These are phyloP conservation scores for Xestia xanthographa DNA, from an alignment of 2,888 invertebrate species.

Conservation along the genomic window DNA sequence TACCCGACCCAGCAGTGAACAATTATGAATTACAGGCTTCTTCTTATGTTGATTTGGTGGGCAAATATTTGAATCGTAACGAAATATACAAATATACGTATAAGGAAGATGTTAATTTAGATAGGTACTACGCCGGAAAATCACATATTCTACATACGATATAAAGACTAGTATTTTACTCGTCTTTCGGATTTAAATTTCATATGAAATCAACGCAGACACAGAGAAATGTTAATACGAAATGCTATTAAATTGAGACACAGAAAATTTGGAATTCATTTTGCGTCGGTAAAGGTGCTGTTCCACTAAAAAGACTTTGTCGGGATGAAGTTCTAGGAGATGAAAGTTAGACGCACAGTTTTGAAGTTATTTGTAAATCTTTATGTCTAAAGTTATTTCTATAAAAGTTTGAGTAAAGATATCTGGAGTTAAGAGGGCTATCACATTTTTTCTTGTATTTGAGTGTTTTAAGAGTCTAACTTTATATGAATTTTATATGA, in stretches of 20 bases:
- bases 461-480: no score
- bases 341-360: background rate
- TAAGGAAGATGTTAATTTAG: slow-evolving; percentile 30
- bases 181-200: slow-evolving; percentile 69
- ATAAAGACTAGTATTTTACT: slow-evolving; percentile 45
- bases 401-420: background rate
- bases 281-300: slow-evolving; percentile 50
- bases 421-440: background rate
- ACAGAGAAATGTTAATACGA: slow-evolving; percentile 69
- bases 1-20: no score
- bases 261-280: slow-evolving; percentile 70
- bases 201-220: slow-evolving; percentile 71
- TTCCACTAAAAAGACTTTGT: slow-evolving; percentile 20
- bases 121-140: slow-evolving; percentile 5
- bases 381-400: background rate
- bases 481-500: no score
- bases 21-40: background rate
- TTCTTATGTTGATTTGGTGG: background rate
- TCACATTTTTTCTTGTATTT: no score
- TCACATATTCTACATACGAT: slow-evolving; percentile 18
- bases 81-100: no score
- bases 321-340: background rate
- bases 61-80: slow-evolving; percentile 31
- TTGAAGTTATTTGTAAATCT: background rate
- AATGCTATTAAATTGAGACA: slow-evolving; percentile 68